A percentile compares a stretch with the other conserved stretches of the same genome.
These are phyloP conservation scores for Microctenopoma steveboyesi DNA, from an alignment of 2,797 vertebrate genomes.

Conservation along the genomic window DNA sequence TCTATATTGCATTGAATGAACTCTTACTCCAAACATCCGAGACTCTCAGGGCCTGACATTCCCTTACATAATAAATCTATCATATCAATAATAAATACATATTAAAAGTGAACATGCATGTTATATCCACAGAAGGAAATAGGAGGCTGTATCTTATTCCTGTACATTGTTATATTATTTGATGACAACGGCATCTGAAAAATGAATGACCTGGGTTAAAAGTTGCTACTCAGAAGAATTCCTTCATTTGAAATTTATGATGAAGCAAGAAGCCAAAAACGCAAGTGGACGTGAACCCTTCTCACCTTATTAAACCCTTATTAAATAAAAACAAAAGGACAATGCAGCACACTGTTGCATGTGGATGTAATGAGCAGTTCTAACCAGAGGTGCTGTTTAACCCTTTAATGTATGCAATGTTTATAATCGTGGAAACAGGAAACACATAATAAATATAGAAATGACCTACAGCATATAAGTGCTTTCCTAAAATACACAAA, in stretches of 20 bases:
- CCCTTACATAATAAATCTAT: constrained; percentile 63
- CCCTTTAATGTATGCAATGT: constrained; percentile 58
- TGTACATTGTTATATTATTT: constrained; percentile 69
- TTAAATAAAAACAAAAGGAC: constrained; percentile 72
- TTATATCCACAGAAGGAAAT: constrained; percentile 55
- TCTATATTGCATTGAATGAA: constrained; percentile 47
- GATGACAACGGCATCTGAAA: constrained; percentile 77
- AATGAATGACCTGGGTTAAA: constrained; percentile 73
- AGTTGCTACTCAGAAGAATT: constrained; percentile 70
- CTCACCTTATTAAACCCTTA: constrained; percentile 16
- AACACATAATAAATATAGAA: constrained; percentile 49
- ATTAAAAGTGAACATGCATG: constrained; percentile 65
- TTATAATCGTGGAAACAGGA: constrained; percentile 50
- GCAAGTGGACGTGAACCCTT: constrained; percentile 70
- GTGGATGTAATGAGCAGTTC: constrained; percentile 65
- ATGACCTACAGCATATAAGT: constrained; percentile 37
- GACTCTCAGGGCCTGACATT: constrained; percentile 44
- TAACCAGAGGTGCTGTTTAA: constrained; percentile 59
- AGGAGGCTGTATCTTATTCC: constrained; percentile 65
- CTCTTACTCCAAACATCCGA: constrained; percentile 38
- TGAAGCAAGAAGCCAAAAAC: constrained; percentile 65
- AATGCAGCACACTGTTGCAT: constrained; percentile 60
- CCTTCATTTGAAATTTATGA: constrained; percentile 74
- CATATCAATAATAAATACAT: constrained; percentile 75
- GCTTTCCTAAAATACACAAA: constrained; percentile 29